Conservation (phyloP, 2,113 vertebrate species). For the Scortum barcoo region DNA sequence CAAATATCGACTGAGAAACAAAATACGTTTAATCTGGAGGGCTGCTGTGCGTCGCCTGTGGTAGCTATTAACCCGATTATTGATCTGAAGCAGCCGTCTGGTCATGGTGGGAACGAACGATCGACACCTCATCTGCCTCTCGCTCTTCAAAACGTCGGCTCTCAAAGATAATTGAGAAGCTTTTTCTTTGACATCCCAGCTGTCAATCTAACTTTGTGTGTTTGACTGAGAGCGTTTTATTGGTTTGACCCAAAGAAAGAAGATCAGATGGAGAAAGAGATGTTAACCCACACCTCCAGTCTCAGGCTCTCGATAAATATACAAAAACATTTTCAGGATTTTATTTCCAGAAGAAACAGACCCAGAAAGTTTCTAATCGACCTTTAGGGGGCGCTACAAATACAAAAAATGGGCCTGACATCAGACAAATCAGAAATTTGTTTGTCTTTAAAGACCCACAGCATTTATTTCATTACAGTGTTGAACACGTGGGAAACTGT, state of each 20-base stretch:
- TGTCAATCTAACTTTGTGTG: background rate
- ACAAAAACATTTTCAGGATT: no score
- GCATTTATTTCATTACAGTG: no score
- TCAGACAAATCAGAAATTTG: no score
- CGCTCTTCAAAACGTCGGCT: conserved; percentile 8
- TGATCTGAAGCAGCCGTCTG: conserved; percentile 41
- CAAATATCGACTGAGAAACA: conserved; percentile 29
- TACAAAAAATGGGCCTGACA: no score
- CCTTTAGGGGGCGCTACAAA: no score
- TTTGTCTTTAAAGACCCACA: no score
- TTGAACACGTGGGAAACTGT: no score
- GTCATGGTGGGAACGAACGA: conserved; percentile 33
- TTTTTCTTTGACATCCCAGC: background rate
- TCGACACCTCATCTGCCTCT: background rate
- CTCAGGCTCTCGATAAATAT: no score
- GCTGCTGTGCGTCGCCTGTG: background rate
- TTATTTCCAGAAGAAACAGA: no score
- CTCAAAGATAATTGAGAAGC: background rate
- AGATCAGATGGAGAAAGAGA: background rate
- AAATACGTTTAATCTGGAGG: conserved; percentile 26
- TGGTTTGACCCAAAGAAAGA: background rate
- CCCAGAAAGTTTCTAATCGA: no score
- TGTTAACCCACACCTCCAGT: background rate
- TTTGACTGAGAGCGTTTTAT: background rate
- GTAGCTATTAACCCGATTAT: conserved; percentile 49